These are phyloP conservation scores for Eucera pruinosa DNA, from an alignment of 2,888 invertebrate species.

Conservation along the genomic window DNA sequence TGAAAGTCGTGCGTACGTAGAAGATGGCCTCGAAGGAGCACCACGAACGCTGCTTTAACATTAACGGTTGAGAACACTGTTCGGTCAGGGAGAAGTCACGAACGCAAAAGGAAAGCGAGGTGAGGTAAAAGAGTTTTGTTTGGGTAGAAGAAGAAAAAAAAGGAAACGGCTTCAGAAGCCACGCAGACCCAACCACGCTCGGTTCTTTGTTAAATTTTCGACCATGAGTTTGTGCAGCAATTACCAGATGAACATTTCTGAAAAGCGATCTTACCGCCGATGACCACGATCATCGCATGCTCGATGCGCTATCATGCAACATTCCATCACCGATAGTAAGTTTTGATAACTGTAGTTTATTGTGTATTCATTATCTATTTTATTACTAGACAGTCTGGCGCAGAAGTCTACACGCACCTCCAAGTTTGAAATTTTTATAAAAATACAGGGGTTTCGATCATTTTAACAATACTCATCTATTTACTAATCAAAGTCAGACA, in stretches of 20 bases:
- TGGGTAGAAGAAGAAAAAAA: slow-evolving; percentile 67
- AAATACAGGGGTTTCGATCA: too few species aligned
- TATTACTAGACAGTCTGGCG: too few species aligned
- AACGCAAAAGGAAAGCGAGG: slow-evolving; percentile 66
- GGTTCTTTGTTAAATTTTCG: slow-evolving; percentile 69
- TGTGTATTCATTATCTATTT: too few species aligned
- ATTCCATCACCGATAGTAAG: not conserved
- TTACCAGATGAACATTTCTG: slow-evolving; percentile 50
- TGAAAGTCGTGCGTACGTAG: not conserved
- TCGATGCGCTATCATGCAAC: not conserved
- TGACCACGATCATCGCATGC: not conserved
- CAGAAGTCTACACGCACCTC: too few species aligned
- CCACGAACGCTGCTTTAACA: slow-evolving; percentile 20
- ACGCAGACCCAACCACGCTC: slow-evolving; percentile 49
- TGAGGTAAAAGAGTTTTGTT: slow-evolving; percentile 73
- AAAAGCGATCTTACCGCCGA: slow-evolving; percentile 25
- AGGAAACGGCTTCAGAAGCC: slow-evolving; percentile 68
- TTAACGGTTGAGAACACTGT: slow-evolving; percentile 67
- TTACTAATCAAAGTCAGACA: too few species aligned
- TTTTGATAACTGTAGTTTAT: too few species aligned
- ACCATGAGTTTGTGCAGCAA: slow-evolving; percentile 52
- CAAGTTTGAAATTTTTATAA: too few species aligned
- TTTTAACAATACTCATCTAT: too few species aligned
- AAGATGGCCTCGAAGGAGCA: slow-evolving; percentile 33
- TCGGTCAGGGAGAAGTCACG: slow-evolving; percentile 65